A percentile compares a stretch with the other conserved stretches of the same genome.
Conservation (phyloP, 2,113 vertebrate species). For the Potamarius usumacintae region DNA sequence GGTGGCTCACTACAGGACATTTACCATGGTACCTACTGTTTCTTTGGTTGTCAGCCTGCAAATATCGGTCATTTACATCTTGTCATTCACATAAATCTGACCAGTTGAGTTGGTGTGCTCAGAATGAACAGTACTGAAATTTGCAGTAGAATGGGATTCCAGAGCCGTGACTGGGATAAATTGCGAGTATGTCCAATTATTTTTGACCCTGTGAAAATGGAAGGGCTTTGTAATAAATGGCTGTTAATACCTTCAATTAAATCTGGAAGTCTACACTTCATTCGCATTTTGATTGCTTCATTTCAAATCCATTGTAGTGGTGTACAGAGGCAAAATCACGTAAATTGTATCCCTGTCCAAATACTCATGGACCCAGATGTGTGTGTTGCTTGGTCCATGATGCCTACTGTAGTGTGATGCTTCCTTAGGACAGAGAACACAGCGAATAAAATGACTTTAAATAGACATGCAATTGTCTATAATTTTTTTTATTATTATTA, state of each 20-base stretch:
- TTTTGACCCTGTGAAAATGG: too few species aligned
- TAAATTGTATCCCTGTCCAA: background rate
- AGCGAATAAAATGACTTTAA: background rate
- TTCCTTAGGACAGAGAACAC: background rate
- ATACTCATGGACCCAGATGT: background rate
- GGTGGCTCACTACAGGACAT: slow-evolving; percentile 58
- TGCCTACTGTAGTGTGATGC: background rate
- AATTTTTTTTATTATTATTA: background rate
- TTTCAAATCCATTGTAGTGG: too few species aligned
- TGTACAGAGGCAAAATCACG: too few species aligned
- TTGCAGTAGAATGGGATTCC: too few species aligned
- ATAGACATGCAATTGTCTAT: background rate
- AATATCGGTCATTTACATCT: background rate
- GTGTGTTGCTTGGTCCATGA: background rate
- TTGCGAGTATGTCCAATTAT: too few species aligned
- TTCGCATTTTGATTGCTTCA: too few species aligned
- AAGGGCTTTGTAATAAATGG: too few species aligned
- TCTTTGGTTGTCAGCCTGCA: background rate
- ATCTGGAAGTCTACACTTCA: too few species aligned
- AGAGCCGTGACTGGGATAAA: too few species aligned
- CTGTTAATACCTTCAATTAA: too few species aligned
- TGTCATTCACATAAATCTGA: background rate
- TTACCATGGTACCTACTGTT: slow-evolving; percentile 46
- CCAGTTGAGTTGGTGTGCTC: background rate
- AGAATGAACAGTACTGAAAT: too few species aligned